Percentiles rank a stretch among this genome's conserved stretches.
Evolutionary conservation across 2,797 vertebrate species (phyloP).

Genomic region (Tinamus major): DNA sequence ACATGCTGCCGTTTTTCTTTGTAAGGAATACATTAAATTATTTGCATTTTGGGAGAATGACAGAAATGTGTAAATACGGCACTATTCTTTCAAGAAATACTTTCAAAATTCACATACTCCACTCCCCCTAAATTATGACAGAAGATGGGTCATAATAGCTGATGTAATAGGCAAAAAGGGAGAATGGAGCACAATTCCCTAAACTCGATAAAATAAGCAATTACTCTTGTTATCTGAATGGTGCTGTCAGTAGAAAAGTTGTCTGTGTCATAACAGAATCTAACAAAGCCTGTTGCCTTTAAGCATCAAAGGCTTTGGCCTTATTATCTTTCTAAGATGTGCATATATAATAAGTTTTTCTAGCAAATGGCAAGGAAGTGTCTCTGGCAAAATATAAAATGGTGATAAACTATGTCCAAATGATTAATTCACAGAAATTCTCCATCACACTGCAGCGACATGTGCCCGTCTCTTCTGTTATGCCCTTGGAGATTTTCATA

Average conservation of each 20-base stretch:
- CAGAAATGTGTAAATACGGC: conserved; percentile 62
- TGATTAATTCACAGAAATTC: conserved; percentile 88
- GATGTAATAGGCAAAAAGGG: conserved; percentile 78
- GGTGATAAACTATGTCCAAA: conserved; percentile 89
- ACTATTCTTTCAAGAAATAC: conserved; percentile 69
- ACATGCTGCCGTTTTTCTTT: neutral
- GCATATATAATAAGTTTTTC: conserved; percentile 83
- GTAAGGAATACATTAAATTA: conserved; percentile 48
- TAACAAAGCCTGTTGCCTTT: conserved; percentile 82
- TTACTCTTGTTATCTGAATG: conserved; percentile 79
- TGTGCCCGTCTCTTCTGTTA: conserved; percentile 91
- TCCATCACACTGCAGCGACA: conserved; percentile 85
- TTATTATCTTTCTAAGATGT: conserved; percentile 77
- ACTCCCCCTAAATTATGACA: conserved; percentile 76
- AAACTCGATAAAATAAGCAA: conserved; percentile 83
- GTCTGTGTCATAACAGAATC: conserved; percentile 74
- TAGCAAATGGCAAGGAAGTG: conserved; percentile 83
- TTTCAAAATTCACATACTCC: conserved; percentile 69
- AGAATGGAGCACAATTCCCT: conserved; percentile 74
- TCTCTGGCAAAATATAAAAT: conserved; percentile 87
- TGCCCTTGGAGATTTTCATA: conserved; percentile 95
- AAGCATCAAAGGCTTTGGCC: conserved; percentile 81
- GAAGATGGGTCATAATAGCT: conserved; percentile 76
- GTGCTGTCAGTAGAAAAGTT: conserved; percentile 66
- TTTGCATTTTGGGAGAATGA: conserved; percentile 48